Evolutionary conservation across 2,888 invertebrate genomes (phyloP).

Genomic region (Morpho achilles): DNA sequence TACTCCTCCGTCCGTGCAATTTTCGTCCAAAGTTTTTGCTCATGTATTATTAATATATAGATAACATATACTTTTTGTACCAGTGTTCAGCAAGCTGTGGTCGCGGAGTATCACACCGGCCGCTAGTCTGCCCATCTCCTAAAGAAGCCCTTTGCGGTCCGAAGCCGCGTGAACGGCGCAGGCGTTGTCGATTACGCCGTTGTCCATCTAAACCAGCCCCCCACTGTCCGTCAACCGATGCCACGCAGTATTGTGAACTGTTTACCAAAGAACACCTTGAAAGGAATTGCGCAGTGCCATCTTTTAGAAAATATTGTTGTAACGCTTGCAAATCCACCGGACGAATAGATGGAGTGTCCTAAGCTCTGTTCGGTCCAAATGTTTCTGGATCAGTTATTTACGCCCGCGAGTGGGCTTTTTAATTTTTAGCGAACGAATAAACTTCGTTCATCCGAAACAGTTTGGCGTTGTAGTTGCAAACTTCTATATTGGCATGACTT

Average conservation of each 20-base stretch:
- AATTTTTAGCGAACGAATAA: background rate
- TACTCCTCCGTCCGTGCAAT: too few relatives aligned
- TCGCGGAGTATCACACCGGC: constrained; percentile 74
- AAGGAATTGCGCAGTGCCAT: constrained; percentile 78
- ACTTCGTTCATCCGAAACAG: background rate
- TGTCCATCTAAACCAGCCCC: constrained; percentile 39
- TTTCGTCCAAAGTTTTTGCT: too few relatives aligned
- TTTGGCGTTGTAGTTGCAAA: background rate
- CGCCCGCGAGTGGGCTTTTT: background rate
- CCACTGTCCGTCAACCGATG: constrained; percentile 52
- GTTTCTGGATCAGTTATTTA: background rate
- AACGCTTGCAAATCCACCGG: constrained; percentile 61
- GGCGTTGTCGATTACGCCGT: constrained; percentile 71
- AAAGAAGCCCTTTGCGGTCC: constrained; percentile 75
- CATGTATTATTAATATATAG: background rate
- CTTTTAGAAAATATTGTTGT: constrained; percentile 80
- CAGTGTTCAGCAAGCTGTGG: constrained; percentile 83
- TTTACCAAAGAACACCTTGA: constrained; percentile 54
- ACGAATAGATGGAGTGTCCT: constrained; percentile 11
- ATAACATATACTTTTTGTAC: background rate
- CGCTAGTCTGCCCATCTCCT: constrained; percentile 73
- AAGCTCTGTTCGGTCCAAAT: background rate
- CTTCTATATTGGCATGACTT: too few relatives aligned
- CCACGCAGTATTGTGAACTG: constrained; percentile 70
- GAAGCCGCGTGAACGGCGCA: constrained; percentile 69